Base-by-base conservation (phyloP, 2,113 vertebrate genomes). In the Spheniscus mendiculus region DNA sequence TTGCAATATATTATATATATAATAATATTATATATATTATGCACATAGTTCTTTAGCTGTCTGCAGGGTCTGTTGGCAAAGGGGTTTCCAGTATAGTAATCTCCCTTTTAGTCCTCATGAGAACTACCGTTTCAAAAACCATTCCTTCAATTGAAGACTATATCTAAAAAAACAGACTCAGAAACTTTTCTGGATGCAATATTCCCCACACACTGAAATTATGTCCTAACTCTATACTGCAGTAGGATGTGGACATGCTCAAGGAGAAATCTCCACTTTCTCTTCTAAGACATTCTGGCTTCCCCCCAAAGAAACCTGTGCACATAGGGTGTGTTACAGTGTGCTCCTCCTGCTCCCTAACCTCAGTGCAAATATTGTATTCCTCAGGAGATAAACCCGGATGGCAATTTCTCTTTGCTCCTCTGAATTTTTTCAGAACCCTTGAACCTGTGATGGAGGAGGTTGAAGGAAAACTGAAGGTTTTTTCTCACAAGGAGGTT, bases 321-420 rank as follows among this genome's bases (percentile, higher is more conserved):
- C 21, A 67, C 0, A 1, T 14, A 34, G 2, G 2, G 1, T 74
- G 10, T 26, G 20, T 74, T 67, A 66, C 8, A 67, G 18, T 21
- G 30, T 67, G 6, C 6, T 76, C 10, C 12, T 87, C 5, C 30
- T 84, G 19, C 22, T 55, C 16, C n/a, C 16, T 49, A 56, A 82
- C 4, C 3, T 78, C 36, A 29, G 10, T 25, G 15, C 27, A 85
- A 76, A 59, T 30, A 9, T 38, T 61, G 11, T 29, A 27, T 38
- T 82, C 13, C 12, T 62, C 44, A 63, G 29, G 22, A 88, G 9
- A 49, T 38, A 82, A 92, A 77, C 5, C 34, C 34, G 7, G 30
- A 74, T 82, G 73, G 18, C 26, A 66, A 62, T 65, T 73, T 82
- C 5, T 32, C 16, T 62, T 66, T 65, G 3, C 1, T 74, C 1